A percentile compares a stretch with the other conserved stretches of the same genome.
These are phyloP conservation scores for Tichodroma muraria DNA, from an alignment of 2,113 vertebrate genomes.

Conservation along the genomic window DNA sequence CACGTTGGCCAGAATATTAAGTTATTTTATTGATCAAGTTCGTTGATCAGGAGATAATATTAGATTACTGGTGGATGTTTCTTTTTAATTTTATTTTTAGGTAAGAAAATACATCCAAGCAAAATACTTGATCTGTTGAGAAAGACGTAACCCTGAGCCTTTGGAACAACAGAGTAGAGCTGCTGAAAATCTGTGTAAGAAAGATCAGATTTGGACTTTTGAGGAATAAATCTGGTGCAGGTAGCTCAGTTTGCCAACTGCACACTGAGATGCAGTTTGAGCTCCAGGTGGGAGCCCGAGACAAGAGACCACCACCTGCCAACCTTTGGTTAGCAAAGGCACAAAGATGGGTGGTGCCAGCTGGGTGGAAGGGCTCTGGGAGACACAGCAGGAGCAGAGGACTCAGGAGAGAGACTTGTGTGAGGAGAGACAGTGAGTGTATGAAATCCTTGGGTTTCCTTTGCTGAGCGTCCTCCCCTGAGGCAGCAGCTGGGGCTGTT, in stretches of 20 bases:
- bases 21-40: not conserved
- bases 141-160: not conserved
- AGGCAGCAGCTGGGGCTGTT: not conserved
- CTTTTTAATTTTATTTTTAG: not conserved
- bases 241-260: not conserved
- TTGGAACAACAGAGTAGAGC: not conserved
- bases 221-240: not conserved
- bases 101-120: not conserved
- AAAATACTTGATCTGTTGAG: not conserved
- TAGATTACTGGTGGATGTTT: not conserved
- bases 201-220: not conserved
- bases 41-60: not conserved
- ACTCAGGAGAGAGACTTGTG: fast-evolving
- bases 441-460: not conserved
- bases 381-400: fast-evolving
- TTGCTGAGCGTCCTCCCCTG: not conserved
- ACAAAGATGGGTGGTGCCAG: not conserved
- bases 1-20: not conserved
- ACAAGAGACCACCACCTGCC: not conserved
- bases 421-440: not conserved
- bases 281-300: fast-evolving
- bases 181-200: not conserved
- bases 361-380: not conserved
- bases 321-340: not conserved
- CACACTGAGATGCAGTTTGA: not conserved